Base-by-base conservation (phyloP, 2,113 vertebrate genomes). In the Melanerpes formicivorus region DNA sequence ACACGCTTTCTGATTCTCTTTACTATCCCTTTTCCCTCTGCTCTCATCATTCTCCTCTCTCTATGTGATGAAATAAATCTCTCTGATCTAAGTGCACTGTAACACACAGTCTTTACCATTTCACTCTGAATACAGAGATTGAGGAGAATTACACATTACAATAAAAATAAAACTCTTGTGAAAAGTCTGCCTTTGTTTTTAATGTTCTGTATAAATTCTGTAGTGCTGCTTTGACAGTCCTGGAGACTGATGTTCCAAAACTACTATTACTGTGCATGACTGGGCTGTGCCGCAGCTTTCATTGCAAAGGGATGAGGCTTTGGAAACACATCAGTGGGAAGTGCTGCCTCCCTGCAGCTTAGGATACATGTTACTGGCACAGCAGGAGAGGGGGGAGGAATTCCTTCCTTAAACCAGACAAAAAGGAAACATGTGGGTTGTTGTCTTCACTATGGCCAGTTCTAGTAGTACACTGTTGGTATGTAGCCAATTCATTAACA, bases 141-240 rank as follows among this genome's bases (percentile, higher is more conserved):
- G 29, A 67, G 84, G 67, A 93, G 70, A 94, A 93, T 88, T 88
- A 90, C 66, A 91, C 48, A 19, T 90, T 90, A 78, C 83, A 94
- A 86, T 90, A 91, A 91, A 90, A 94, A 88, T 91, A 93, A 96
- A 94, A 90, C 69, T 80, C 90, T 34, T 75, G 27, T 88, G 88
- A 94, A 85, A 94, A 90, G 56, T 56, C 4, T 81, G 46, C n/a
- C 17, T 58, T 88, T 87, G 55, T 84, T 90, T 79, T 58, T 60
- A 71, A 75, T 27, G 44, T 58, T 85, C 48, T 88, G 58, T 78
- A 37, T 93, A 91, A 91, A 81, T 84, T 78, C 63, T 88, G 25
- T 46, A 50, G 62, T 25, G 83, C 48, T 88, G 88, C 73, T 88
- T 60, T 80, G 76, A 81, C 85, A 90, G 77, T 52, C 69, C 40